These are phyloP conservation scores for Neosilurus mollespiculum DNA, from an alignment of 2,797 vertebrate species.

Conservation along the genomic window DNA sequence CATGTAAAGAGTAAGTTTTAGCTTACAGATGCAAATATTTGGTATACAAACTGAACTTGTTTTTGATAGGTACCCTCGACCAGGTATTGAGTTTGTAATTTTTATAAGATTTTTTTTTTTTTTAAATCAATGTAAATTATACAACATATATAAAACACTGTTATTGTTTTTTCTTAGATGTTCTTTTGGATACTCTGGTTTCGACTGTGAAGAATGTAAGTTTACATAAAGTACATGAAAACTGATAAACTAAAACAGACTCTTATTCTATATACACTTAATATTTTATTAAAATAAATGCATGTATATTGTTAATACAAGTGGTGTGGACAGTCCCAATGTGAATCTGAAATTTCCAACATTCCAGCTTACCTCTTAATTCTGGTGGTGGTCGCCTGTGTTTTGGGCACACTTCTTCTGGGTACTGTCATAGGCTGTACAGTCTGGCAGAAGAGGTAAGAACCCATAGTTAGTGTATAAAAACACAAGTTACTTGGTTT, in stretches of 20 bases:
- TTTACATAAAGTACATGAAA: neutral
- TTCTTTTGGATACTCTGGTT: conserved; percentile 46
- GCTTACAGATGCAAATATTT: neutral
- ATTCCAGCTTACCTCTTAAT: conserved; percentile 45
- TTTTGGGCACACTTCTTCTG: conserved; percentile 49
- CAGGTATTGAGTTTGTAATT: neutral
- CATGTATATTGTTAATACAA: neutral
- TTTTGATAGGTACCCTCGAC: too few relatives aligned
- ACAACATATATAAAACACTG: neutral
- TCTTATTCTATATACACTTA: too few relatives aligned
- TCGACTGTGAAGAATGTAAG: conserved; percentile 54
- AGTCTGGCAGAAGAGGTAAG: conserved; percentile 42
- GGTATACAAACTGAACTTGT: neutral
- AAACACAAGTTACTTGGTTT: neutral
- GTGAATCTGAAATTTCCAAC: neutral
- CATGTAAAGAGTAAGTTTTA: conserved; percentile 2
- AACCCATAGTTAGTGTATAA: neutral
- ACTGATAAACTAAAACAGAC: neutral
- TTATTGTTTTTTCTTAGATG: conserved; percentile 37
- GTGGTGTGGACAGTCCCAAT: neutral
- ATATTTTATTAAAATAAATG: neutral
- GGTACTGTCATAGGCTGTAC: conserved; percentile 35
- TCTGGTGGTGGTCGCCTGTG: conserved; percentile 42
- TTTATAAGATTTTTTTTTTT: neutral
- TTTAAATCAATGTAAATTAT: neutral